Base-by-base conservation (phyloP, 1,140 invertebrate species). In the Drosophila jambulina region DNA sequence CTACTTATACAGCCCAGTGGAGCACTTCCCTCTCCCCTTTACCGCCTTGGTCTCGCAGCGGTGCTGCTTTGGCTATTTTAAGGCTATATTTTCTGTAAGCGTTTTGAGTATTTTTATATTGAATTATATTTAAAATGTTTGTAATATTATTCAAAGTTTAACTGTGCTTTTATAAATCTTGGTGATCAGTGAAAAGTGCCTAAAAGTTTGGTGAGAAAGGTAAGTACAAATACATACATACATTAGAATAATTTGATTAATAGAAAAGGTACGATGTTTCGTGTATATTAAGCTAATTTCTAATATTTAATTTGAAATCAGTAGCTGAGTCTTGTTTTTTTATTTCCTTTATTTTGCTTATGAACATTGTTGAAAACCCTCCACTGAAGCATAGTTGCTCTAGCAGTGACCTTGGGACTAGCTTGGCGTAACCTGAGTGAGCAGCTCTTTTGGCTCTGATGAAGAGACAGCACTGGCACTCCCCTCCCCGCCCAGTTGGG, bases 1-100 rank as follows among this genome's bases (percentile, higher is more conserved):
- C 84, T 88, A 78, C 77, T 80, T 70, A 70, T 75, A 60, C 68
- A 78, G 51, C 51, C 19, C 42, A 62, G 72, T 51, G 54, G 17
- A 60, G 75, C 34, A 40, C 27, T 40, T 38, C 43, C 27, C 34
- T 36, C 59, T 29, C 58, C 48, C 64, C 12, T 23, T 53, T 9
- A 13, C 29, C 17, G 23, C 12, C 10, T 1, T 23, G 38, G 29
- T 17, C 23, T 25, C 25, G n/a, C 12, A 12, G 25, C 2, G 63
- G 3, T 48, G 68, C 17, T 13, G 4, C 4, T 32, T 72, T 42
- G 25, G 67, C 46, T 17, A 8, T 53, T 69, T 65, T 12, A 40
- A 34, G 8, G 48, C 32, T 54, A 3, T 38, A 23, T 12, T 23
- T 36, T 36, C 1, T 1, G 0, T 34, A 4, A 13, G 29, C 0